Percentiles rank a stretch among this genome's conserved stretches.
Conservation (phyloP, 1,140 invertebrate genomes). For the Drosophila tsacasi region DNA sequence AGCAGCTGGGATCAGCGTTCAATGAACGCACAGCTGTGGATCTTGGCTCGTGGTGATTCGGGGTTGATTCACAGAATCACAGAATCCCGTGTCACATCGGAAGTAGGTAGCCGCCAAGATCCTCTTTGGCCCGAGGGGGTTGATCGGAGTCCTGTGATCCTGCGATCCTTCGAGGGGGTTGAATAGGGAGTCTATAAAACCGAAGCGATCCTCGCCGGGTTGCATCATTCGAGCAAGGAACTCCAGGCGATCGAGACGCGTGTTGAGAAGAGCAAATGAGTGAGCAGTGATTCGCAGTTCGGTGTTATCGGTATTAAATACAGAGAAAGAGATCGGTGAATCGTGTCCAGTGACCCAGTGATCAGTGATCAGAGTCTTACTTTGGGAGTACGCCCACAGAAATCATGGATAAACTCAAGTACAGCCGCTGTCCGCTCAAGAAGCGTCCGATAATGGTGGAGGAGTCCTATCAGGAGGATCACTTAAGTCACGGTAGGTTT, state of each 20-base stretch:
- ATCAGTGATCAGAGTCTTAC: constrained; percentile 16
- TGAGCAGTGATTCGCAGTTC: constrained; percentile 45
- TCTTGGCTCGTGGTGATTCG: constrained; percentile 65
- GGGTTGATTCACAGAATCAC: constrained; percentile 62
- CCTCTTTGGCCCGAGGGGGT: constrained; percentile 61
- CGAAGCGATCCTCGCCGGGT: constrained; percentile 70
- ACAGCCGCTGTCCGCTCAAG: constrained; percentile 94
- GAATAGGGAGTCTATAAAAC: constrained; percentile 75
- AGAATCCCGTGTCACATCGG: constrained; percentile 70
- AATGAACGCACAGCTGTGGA: constrained; percentile 70
- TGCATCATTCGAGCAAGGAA: constrained; percentile 82
- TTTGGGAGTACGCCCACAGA: not conserved
- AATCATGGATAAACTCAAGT: constrained; percentile 79
- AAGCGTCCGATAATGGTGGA: constrained; percentile 91
- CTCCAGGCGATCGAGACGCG: constrained; percentile 70
- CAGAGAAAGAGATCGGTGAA: constrained; percentile 14
- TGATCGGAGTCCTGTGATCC: constrained; percentile 18
- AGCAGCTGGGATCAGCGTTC: constrained; percentile 46
- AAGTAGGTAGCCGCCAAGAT: constrained; percentile 71
- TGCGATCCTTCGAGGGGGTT: constrained; percentile 37
- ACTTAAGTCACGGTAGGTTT: constrained; percentile 70
- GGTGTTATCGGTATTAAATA: constrained; percentile 20
- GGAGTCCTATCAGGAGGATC: constrained; percentile 77
- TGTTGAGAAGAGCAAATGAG: constrained; percentile 32
- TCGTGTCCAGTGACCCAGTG: constrained; percentile 15